Conservation (phyloP, 2,888 invertebrate species). For the Nomada ruficornis region DNA sequence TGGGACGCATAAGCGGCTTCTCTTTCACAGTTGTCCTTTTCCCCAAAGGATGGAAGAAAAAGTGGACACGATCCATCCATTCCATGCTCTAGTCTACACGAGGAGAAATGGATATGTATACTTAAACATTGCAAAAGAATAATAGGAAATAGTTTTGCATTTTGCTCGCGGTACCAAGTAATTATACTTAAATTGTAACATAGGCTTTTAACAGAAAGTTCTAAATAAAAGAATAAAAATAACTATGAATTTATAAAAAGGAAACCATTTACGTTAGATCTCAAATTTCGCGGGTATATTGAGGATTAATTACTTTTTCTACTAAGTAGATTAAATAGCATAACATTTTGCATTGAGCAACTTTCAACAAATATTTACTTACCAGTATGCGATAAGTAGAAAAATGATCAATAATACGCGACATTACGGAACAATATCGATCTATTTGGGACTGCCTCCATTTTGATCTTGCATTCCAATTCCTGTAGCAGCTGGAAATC, state of each 20-base stretch:
- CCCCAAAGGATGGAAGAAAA: constrained; percentile 77
- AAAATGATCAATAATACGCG: constrained; percentile 72
- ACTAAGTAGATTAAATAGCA: constrained; percentile 1
- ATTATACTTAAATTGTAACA: not conserved
- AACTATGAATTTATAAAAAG: constrained; percentile 24
- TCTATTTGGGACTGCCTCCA: constrained; percentile 77
- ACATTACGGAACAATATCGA: constrained; percentile 76
- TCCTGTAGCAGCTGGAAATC: constrained; percentile 63
- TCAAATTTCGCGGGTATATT: constrained; percentile 60
- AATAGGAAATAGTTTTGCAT: too few species aligned
- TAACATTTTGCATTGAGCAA: not conserved
- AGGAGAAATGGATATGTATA: constrained; percentile 13
- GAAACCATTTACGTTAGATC: constrained; percentile 31
- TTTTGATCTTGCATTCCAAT: constrained; percentile 78
- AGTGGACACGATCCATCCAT: constrained; percentile 81
- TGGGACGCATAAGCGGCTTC: constrained; percentile 73
- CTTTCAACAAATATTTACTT: constrained; percentile 44
- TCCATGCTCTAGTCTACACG: constrained; percentile 80
- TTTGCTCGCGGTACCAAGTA: too few species aligned
- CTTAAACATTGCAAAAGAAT: not conserved
- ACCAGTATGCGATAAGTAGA: constrained; percentile 69
- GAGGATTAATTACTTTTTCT: constrained; percentile 16
- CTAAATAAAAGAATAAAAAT: not conserved
- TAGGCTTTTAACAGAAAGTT: not conserved
- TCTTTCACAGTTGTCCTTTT: constrained; percentile 74